These are phyloP conservation scores for Vimba vimba DNA, from an alignment of 2,113 vertebrate genomes.

Conservation along the genomic window DNA sequence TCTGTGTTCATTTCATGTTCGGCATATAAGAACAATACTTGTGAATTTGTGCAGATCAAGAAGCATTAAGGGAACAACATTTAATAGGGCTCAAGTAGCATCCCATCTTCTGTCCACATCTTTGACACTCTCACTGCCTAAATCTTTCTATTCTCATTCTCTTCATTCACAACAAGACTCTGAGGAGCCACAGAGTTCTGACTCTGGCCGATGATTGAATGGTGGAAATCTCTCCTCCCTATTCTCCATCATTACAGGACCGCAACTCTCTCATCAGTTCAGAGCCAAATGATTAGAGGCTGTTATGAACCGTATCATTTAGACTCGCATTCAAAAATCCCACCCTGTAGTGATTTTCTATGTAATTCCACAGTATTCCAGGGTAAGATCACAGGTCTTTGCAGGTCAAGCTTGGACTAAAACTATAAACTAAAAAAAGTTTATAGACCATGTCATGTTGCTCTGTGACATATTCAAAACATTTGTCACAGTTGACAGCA, in stretches of 20 bases:
- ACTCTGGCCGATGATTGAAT: no score
- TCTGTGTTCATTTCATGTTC: background rate
- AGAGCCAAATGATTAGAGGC: background rate
- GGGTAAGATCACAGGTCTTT: background rate
- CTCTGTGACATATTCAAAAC: background rate
- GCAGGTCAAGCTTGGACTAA: background rate
- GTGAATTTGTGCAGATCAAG: constrained; percentile 43
- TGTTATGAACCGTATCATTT: background rate
- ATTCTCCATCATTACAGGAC: background rate
- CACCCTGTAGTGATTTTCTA: background rate
- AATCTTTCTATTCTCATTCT: background rate
- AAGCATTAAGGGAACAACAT: constrained; percentile 53
- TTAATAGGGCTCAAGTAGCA: constrained; percentile 61
- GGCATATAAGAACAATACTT: background rate
- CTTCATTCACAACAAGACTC: background rate
- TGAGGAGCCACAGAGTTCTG: background rate
- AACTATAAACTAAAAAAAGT: background rate
- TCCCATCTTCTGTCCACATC: background rate
- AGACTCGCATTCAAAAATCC: background rate
- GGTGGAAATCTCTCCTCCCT: background rate
- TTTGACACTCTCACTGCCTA: constrained; percentile 16
- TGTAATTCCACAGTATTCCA: background rate
- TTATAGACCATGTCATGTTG: background rate
- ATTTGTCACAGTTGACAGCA: background rate
- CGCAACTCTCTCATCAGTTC: background rate